Evolutionary conservation across 1,140 invertebrate species (phyloP).

Genomic region (Procambarus virginalis): DNA sequence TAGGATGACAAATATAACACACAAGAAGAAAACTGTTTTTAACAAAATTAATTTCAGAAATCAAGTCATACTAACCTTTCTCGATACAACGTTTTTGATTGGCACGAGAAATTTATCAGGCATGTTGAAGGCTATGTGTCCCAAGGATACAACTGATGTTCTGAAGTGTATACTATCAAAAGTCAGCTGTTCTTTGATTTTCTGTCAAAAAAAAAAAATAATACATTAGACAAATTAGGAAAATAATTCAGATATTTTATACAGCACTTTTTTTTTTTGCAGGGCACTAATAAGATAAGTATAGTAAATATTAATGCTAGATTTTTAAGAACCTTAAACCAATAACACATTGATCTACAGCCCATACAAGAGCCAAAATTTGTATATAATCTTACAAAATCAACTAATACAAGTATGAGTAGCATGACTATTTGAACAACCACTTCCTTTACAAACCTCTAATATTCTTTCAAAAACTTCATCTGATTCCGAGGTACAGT

Average conservation of each 20-base stretch:
- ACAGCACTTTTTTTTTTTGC: no score
- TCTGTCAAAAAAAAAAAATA: conserved; percentile 72
- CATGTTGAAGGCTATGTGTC: conserved; percentile 92
- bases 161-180: conserved; percentile 89
- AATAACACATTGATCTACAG: no score
- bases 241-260: background rate
- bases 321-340: no score
- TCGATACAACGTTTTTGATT: conserved; percentile 95
- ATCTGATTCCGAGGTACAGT: conserved; percentile 84
- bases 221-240: background rate
- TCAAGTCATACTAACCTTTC: conserved; percentile 80
- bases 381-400: no score
- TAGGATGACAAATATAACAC: no score
- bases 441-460: conserved; percentile 77
- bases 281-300: no score
- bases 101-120: conserved; percentile 90
- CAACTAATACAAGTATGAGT: no score
- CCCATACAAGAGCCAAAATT: no score
- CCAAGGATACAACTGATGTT: conserved; percentile 93
- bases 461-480: conserved; percentile 90
- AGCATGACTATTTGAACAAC: background rate
- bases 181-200: conserved; percentile 78
- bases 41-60: background rate
- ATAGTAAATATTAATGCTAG: no score
- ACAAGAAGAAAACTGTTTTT: no score